phyloP scores from a whole-genome alignment of 2,888 invertebrate genomes.

The Drosophila heteroneura region DNA sequence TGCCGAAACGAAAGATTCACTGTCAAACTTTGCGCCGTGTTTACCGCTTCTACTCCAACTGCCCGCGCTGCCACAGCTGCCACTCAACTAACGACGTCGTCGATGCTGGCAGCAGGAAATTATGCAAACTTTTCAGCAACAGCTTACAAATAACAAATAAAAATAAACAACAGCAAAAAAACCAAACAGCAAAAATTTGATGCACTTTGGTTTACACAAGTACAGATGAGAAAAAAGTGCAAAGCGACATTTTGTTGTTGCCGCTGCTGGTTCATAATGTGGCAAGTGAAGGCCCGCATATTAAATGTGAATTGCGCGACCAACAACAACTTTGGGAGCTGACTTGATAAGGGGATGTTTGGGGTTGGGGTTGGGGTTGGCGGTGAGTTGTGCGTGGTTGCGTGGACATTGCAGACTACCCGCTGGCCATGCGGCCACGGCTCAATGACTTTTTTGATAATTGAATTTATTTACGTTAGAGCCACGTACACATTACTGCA shows the following conservation, averaged over 20 bases:
- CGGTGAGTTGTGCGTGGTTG: background rate
- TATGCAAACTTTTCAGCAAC: slow-evolving; percentile 83
- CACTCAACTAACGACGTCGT: slow-evolving; percentile 52
- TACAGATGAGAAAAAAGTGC: slow-evolving; percentile 40
- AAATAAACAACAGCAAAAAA: slow-evolving; percentile 43
- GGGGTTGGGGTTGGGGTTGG: background rate
- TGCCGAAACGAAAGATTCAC: slow-evolving; percentile 39
- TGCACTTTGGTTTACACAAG: slow-evolving; percentile 55
- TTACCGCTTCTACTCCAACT: background rate
- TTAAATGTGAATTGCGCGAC: slow-evolving; percentile 66
- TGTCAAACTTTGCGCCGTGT: slow-evolving; percentile 39
- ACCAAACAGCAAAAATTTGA: slow-evolving; percentile 40
- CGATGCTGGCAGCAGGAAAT: slow-evolving; percentile 84
- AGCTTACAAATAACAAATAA: slow-evolving; percentile 47
- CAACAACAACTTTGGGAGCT: slow-evolving; percentile 31
- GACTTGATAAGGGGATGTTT: background rate
- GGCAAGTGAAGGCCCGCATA: slow-evolving; percentile 75
- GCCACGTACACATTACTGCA: slow-evolving; percentile 81
- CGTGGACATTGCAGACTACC: slow-evolving; percentile 30
- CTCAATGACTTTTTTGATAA: slow-evolving; percentile 84
- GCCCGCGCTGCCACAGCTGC: slow-evolving; percentile 17
- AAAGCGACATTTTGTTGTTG: slow-evolving; percentile 41
- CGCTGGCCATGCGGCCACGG: slow-evolving; percentile 72
- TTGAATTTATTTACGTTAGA: slow-evolving; percentile 85
- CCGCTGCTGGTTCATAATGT: slow-evolving; percentile 38